Evolutionary conservation across 2,888 invertebrate genomes (phyloP).

Genomic region (Eledona agricola): DNA sequence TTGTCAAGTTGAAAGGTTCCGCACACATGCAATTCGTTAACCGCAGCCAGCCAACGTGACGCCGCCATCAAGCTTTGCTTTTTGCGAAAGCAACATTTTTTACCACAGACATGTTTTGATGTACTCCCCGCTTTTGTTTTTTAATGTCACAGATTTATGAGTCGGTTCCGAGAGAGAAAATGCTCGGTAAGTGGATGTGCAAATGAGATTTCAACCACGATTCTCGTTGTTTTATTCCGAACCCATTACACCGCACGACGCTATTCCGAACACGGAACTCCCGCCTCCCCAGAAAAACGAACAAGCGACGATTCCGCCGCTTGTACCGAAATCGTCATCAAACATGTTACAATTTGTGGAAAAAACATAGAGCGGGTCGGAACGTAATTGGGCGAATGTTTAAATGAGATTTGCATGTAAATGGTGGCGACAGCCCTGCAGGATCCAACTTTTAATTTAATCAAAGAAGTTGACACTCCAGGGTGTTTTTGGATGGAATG

Average conservation of each 20-base stretch:
- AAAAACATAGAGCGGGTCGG: too few relatives aligned
- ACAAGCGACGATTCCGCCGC: not conserved
- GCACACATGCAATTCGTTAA: slow-evolving; percentile 63
- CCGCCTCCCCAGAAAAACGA: not conserved
- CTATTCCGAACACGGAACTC: slow-evolving; percentile 19
- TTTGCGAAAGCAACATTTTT: slow-evolving; percentile 59
- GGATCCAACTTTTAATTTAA: slow-evolving; percentile 65
- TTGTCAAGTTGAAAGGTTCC: slow-evolving; percentile 63
- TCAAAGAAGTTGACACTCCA: slow-evolving; percentile 64
- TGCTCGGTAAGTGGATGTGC: slow-evolving; percentile 54
- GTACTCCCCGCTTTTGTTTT: slow-evolving; percentile 59
- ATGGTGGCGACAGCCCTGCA: slow-evolving; percentile 56
- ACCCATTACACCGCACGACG: slow-evolving; percentile 25
- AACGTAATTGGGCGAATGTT: slow-evolving; percentile 58
- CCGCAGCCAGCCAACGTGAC: slow-evolving; percentile 62
- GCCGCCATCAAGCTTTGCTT: slow-evolving; percentile 58
- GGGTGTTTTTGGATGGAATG: slow-evolving; percentile 61
- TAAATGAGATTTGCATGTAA: slow-evolving; percentile 62
- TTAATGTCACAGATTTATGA: slow-evolving; percentile 60
- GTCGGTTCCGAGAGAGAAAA: slow-evolving; percentile 47
- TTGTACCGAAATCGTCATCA: too few relatives aligned
- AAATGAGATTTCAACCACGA: slow-evolving; percentile 57
- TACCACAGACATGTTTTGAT: slow-evolving; percentile 61
- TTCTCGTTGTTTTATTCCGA: slow-evolving; percentile 46
- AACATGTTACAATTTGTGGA: too few relatives aligned